These are phyloP conservation scores for Oryzias melastigma DNA, from an alignment of 2,113 vertebrate species.

Conservation along the genomic window DNA sequence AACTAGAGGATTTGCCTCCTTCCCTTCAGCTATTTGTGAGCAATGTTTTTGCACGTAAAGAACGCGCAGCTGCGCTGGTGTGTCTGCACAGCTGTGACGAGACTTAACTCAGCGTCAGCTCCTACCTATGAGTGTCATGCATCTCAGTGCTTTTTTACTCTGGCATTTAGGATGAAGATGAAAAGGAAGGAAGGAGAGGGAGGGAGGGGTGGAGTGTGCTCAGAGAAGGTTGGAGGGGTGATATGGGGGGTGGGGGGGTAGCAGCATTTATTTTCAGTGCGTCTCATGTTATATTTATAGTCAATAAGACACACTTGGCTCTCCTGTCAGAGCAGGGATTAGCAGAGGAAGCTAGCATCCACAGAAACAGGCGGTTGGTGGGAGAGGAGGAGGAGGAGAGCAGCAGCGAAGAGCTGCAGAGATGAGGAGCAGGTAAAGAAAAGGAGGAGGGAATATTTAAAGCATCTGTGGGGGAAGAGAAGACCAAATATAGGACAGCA, in stretches of 20 bases:
- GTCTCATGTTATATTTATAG: constrained; percentile 83
- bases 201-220: constrained; percentile 49
- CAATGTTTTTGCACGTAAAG: constrained; percentile 39
- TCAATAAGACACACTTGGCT: constrained; percentile 79
- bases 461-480: constrained; percentile 3
- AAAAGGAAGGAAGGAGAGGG: constrained; percentile 43
- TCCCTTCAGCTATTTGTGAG: constrained; percentile 27
- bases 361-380: constrained; percentile 41
- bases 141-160: constrained; percentile 45
- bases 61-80: constrained; percentile 28
- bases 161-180: constrained; percentile 66
- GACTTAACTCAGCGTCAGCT: constrained; percentile 36
- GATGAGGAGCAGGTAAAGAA: constrained; percentile 23
- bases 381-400: constrained; percentile 33
- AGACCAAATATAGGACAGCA: background rate
- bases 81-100: constrained; percentile 22
- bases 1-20: constrained; percentile 13
- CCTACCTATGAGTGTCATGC: constrained; percentile 34
- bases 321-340: constrained; percentile 75
- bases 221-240: constrained; percentile 17
- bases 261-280: constrained; percentile 76
- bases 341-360: constrained; percentile 70
- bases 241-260: constrained; percentile 4
- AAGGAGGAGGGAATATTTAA: constrained; percentile 17
- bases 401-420: constrained; percentile 25